phyloP scores from a whole-genome alignment of 2,888 invertebrate genomes.

The Cephus nigrinus region DNA sequence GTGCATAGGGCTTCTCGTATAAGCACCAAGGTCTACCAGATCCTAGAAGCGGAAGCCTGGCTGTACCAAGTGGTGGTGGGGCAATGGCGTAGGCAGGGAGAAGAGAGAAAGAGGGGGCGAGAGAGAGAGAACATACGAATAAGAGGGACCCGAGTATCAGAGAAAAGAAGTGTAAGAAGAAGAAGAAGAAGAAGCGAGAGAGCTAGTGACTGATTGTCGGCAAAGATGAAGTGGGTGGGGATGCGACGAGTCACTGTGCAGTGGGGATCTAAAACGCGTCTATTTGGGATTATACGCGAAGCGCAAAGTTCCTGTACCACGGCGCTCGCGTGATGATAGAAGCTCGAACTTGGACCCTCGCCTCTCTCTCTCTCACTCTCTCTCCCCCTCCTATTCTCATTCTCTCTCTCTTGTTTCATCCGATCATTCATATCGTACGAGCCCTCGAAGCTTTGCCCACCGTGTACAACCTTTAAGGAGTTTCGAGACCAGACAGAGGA shows the following conservation, averaged over 20 bases:
- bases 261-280: too few species aligned
- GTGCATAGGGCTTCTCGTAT: background rate
- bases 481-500: too few species aligned
- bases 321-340: too few species aligned
- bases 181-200: slow-evolving; percentile 20
- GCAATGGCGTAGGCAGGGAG: slow-evolving; percentile 5
- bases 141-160: slow-evolving; percentile 12
- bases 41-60: slow-evolving; percentile 5
- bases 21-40: slow-evolving; percentile 1
- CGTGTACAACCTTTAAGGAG: too few species aligned
- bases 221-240: too few species aligned
- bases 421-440: too few species aligned
- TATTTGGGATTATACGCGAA: too few species aligned
- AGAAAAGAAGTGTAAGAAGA: slow-evolving; percentile 15
- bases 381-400: background rate
- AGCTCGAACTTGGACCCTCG: too few species aligned
- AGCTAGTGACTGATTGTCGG: slow-evolving; percentile 3
- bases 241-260: too few species aligned
- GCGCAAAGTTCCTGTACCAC: too few species aligned
- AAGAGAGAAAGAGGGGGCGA: slow-evolving; percentile 11
- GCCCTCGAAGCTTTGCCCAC: too few species aligned
- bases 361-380: background rate
- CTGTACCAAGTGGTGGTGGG: slow-evolving; percentile 9
- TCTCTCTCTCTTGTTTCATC: too few species aligned
- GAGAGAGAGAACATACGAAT: slow-evolving; percentile 21